Percentiles rank a stretch among this genome's conserved stretches.
Evolutionary conservation across 2,888 invertebrate genomes (phyloP).

Genomic region (Beris chalybata): DNA sequence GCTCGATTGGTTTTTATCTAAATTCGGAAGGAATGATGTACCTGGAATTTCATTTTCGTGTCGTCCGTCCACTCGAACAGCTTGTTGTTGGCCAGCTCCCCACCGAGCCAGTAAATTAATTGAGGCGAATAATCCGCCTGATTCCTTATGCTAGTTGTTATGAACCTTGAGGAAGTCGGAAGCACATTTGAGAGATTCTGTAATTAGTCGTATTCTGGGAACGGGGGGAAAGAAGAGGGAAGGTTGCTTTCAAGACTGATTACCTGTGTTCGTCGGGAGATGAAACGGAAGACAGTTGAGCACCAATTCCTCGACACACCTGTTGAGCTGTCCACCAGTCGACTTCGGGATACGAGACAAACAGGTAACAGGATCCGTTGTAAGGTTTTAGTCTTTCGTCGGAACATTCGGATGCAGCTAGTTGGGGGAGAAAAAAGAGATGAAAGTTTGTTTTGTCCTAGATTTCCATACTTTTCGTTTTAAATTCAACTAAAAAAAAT

Average conservation of each 20-base stretch:
- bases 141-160: conserved; percentile 68
- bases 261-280: conserved; percentile 68
- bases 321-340: conserved; percentile 71
- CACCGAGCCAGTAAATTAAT: conserved; percentile 75
- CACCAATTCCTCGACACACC: conserved; percentile 73
- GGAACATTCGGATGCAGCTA: conserved; percentile 68
- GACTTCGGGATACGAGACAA: conserved; percentile 75
- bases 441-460: too few species aligned
- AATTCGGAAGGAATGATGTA: conserved; percentile 32
- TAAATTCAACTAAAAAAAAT: too few species aligned
- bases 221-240: too few species aligned
- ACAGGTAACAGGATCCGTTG: conserved; percentile 74
- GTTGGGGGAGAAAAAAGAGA: too few species aligned
- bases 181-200: background rate
- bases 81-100: conserved; percentile 56
- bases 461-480: too few species aligned
- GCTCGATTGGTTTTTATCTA: conserved; percentile 1
- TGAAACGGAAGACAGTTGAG: conserved; percentile 69
- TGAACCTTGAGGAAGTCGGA: conserved; percentile 55
- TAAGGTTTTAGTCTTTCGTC: conserved; percentile 70
- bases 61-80: conserved; percentile 70
- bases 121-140: conserved; percentile 73
- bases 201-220: background rate
- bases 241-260: background rate
- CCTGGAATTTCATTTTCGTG: conserved; percentile 61